Evolutionary conservation across 2,888 invertebrate species (phyloP), one percentile per base, ranked within the genome.

Genomic region (Xestia c-nigrum): DNA sequence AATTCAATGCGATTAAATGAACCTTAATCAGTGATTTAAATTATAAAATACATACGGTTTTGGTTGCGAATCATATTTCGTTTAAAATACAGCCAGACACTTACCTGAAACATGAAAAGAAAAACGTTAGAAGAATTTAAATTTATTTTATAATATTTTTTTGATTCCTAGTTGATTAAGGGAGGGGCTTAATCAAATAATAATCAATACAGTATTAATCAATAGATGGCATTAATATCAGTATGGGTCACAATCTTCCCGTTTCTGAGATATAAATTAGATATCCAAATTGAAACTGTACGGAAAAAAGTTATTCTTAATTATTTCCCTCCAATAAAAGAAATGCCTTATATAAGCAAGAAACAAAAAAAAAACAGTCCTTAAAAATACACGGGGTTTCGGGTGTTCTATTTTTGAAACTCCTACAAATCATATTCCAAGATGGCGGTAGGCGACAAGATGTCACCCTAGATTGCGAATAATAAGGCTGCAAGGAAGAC

Each of bases 401-500:
- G 46, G 12, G 47, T 66, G 61, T 80, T 84, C 82, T 66, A 81
- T 74, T 72, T 83, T 76, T 72, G 70, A 76, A 74, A 75, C 40
- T 70, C 61, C 57, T 61, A 76, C 85, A 74, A 85, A 81, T 85
- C 69, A 78, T 73, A 73, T 79, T 43, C 3, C 59, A 85, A 85
- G 75, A 86, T 81, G 85, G 80, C 84, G 40, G 63, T 21, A 0
- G 52, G 40, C 43, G 76, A 66, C 66, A 74, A 57, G 71, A 71
- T 83, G 79, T 85, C 84, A 66, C 57, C 38, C 57, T 63, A 65
- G 21, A 68, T 76, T 80, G 73, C 61, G 68, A 59, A 74, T 74
- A 57, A 66, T 74, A 76, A 57, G 47, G 40, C 64, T 52, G 24
- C 21, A 65, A 55, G 55, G 50, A 72, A 83, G 52, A 40, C 21